These are phyloP conservation scores for Microplitis deprimator DNA, from an alignment of 2,888 invertebrate genomes.

Conservation along the genomic window DNA sequence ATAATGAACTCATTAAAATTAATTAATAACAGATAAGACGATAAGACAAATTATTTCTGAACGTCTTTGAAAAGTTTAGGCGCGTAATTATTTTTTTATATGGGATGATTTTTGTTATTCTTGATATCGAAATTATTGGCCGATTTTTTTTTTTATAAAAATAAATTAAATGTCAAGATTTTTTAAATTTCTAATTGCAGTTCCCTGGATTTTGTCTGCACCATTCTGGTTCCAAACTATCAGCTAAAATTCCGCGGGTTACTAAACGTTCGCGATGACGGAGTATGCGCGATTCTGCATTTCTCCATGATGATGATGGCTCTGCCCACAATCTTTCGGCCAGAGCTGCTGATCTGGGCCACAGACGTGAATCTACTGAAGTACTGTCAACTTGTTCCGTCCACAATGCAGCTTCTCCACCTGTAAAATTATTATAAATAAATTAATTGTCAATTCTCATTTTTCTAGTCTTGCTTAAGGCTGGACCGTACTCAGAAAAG, in stretches of 20 bases:
- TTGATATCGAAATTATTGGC: too few relatives aligned
- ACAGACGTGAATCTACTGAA: constrained; percentile 80
- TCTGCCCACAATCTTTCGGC: constrained; percentile 89
- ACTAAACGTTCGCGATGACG: constrained; percentile 82
- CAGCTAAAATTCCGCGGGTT: constrained; percentile 79
- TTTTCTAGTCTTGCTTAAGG: too few relatives aligned
- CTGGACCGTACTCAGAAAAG: too few relatives aligned
- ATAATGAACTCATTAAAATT: too few relatives aligned
- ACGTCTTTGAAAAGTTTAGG: too few relatives aligned
- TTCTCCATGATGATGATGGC: constrained; percentile 77
- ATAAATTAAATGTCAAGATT: too few relatives aligned
- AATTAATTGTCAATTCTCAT: background rate
- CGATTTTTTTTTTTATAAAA: too few relatives aligned
- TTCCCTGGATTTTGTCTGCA: constrained; percentile 85
- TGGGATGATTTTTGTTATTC: too few relatives aligned
- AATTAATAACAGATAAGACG: too few relatives aligned
- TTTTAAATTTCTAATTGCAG: constrained; percentile 69
- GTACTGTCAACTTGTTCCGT: constrained; percentile 85
- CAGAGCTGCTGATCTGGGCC: constrained; percentile 89
- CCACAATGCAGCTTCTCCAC: constrained; percentile 89
- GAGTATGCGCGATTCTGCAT: constrained; percentile 82
- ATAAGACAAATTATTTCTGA: too few relatives aligned
- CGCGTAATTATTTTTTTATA: too few relatives aligned
- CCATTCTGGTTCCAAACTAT: constrained; percentile 87
- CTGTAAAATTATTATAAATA: constrained; percentile 67